Percentiles rank a stretch among this genome's conserved stretches.
Evolutionary conservation across 2,888 invertebrate species (phyloP).

Genomic region (Phragmatobia fuliginosa): DNA sequence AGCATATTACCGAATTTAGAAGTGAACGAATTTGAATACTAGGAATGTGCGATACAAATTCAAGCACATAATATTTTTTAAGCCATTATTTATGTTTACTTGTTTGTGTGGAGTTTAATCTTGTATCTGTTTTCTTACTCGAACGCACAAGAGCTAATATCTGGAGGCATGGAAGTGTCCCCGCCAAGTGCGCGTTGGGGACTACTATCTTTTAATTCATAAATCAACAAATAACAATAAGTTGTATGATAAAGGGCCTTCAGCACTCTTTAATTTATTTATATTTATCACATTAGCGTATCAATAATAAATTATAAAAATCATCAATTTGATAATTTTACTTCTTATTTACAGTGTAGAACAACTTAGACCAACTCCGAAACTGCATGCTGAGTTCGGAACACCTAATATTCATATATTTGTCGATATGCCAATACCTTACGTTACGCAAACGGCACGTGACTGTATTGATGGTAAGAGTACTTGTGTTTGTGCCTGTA

Average conservation of each 20-base stretch:
- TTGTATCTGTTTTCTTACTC: no score
- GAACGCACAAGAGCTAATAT: no score
- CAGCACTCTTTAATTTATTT: no score
- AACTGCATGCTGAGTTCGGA: constrained; percentile 1
- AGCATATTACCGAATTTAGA: not conserved
- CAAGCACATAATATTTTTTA: no score
- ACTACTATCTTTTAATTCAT: no score
- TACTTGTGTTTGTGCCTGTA: constrained; percentile 45
- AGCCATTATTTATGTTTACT: not conserved
- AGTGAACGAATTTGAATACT: not conserved
- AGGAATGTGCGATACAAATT: not conserved
- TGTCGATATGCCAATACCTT: constrained; percentile 39
- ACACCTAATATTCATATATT: constrained; percentile 36
- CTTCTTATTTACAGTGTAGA: not conserved
- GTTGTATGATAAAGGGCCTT: no score
- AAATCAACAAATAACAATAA: no score
- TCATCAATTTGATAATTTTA: no score
- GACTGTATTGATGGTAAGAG: constrained; percentile 37
- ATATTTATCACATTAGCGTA: no score
- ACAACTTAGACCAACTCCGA: not conserved
- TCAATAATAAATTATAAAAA: no score
- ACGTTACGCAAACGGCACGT: constrained; percentile 48
- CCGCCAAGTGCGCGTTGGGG: no score
- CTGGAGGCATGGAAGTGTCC: no score
- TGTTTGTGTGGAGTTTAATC: not conserved